Conservation (phyloP, 2,797 vertebrate genomes). For the Gymnoscopelus braueri region DNA sequence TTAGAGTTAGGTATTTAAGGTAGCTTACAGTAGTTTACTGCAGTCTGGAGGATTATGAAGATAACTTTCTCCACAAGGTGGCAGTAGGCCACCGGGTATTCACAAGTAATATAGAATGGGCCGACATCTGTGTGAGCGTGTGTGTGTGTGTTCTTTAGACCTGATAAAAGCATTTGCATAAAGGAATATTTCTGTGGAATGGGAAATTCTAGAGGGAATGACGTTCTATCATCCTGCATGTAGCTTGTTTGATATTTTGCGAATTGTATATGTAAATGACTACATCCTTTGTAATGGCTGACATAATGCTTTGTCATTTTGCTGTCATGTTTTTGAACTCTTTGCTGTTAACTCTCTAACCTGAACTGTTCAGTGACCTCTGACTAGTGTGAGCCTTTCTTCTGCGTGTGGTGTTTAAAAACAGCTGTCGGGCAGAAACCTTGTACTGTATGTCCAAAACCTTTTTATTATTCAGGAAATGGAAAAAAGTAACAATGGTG, state of each 20-base stretch:
- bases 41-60: conserved; percentile 6
- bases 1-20: conserved; percentile 5
- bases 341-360: conserved; percentile 49
- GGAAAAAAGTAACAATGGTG: no score
- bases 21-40: neutral
- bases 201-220: conserved; percentile 60
- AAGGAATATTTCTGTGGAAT: conserved; percentile 68
- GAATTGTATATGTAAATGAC: conserved; percentile 81
- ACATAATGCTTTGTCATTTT: conserved; percentile 70
- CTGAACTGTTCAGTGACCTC: conserved; percentile 44
- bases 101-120: conserved; percentile 16
- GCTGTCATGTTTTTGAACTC: conserved; percentile 56
- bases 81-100: conserved; percentile 74
- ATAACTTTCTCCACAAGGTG: conserved; percentile 70
- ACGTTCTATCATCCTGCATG: conserved; percentile 69
- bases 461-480: no score
- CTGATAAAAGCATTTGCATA: conserved; percentile 81
- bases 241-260: conserved; percentile 73
- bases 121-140: conserved; percentile 41
- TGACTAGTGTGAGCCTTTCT: no score
- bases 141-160: conserved; percentile 61
- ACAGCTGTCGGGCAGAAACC: no score
- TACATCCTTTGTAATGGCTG: conserved; percentile 70
- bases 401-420: no score
- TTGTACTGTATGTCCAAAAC: no score